These are phyloP conservation scores for Noctua fimbriata DNA, from an alignment of 2,888 invertebrate species.

Conservation along the genomic window DNA sequence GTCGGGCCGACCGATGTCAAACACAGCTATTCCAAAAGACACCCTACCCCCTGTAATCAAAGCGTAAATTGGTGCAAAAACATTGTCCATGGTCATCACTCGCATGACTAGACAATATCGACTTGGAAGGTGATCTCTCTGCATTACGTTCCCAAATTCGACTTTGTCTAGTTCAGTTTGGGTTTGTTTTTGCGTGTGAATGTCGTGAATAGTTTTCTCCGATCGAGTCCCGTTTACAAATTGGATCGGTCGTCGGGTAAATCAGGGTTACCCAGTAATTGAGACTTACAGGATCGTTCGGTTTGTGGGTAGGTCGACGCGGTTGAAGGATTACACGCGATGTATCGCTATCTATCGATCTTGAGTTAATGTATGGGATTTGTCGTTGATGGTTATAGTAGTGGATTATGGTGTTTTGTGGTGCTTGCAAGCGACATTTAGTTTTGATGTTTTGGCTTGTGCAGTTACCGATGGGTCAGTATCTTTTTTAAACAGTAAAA, in stretches of 20 bases:
- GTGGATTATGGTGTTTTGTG: conserved; percentile 48
- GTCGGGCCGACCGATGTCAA: conserved; percentile 72
- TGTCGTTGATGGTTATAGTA: conserved; percentile 61
- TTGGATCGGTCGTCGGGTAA: conserved; percentile 89
- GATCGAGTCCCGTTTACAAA: conserved; percentile 88
- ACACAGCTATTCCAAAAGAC: conserved; percentile 64
- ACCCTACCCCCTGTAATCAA: conserved; percentile 68
- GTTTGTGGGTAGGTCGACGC: conserved; percentile 78
- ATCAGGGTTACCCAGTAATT: conserved; percentile 89
- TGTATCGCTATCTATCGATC: conserved; percentile 87
- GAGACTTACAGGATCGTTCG: conserved; percentile 89
- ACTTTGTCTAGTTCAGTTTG: conserved; percentile 23
- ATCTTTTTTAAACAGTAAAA: background rate
- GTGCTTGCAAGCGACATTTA: conserved; percentile 4
- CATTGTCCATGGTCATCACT: conserved; percentile 86
- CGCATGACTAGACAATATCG: conserved; percentile 90
- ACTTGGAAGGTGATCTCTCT: conserved; percentile 82
- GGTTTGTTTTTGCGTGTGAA: conserved; percentile 67
- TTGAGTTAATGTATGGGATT: conserved; percentile 72
- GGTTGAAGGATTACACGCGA: conserved; percentile 87
- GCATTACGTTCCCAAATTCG: conserved; percentile 33
- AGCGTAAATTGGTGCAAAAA: conserved; percentile 69
- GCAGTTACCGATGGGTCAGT: background rate
- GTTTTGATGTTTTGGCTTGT: conserved; percentile 17
- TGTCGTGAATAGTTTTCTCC: conserved; percentile 81